Evolutionary conservation across 2,797 vertebrate genomes (phyloP).

Genomic region (Malacoraja senta): DNA sequence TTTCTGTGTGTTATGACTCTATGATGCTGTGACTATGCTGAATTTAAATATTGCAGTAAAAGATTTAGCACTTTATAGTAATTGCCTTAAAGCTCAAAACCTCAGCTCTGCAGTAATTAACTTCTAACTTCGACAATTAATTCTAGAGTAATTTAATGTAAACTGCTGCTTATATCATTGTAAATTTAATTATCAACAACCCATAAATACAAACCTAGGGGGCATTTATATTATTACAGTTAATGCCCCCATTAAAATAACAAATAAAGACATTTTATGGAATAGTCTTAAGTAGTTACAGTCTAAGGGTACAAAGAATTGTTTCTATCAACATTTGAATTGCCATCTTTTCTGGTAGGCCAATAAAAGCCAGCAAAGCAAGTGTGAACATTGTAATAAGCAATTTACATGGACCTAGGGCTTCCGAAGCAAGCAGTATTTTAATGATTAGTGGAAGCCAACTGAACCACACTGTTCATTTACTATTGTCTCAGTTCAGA

Average conservation of each 20-base stretch:
- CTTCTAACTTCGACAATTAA: background rate
- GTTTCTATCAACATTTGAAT: background rate
- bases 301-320: background rate
- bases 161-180: background rate
- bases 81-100: background rate
- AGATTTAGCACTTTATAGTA: background rate
- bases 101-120: background rate
- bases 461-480: too few species aligned
- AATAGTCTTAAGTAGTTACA: background rate
- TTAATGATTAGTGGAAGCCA: too few species aligned
- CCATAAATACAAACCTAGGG: background rate
- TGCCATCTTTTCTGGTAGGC: background rate
- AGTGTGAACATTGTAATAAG: too few species aligned
- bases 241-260: conserved; percentile 2
- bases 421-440: too few species aligned
- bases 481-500: too few species aligned
- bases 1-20: too few species aligned
- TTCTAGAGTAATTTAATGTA: background rate
- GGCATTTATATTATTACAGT: background rate
- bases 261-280: background rate
- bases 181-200: conserved; percentile 8
- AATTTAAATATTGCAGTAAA: background rate
- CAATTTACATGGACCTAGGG: too few species aligned
- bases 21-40: background rate
- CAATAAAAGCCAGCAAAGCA: background rate